phyloP scores from a whole-genome alignment of 2,797 vertebrate genomes.

The Danio jaintianensis region DNA sequence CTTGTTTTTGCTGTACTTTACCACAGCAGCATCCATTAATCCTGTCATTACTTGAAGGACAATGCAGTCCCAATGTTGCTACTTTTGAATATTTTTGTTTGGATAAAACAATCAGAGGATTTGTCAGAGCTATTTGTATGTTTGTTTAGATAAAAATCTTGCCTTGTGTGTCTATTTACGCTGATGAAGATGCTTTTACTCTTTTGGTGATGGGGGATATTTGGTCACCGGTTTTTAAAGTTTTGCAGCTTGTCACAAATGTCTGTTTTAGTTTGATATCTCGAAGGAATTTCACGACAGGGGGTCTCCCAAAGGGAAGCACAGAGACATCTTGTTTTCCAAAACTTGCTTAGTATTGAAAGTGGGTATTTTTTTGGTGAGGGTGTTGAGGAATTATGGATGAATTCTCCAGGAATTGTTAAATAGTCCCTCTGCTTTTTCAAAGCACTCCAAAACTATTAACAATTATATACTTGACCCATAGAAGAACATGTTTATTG shows the following conservation, averaged over 20 bases:
- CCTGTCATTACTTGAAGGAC: constrained; percentile 31
- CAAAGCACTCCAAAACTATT: constrained; percentile 41
- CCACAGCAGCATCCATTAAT: constrained; percentile 9
- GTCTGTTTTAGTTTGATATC: constrained; percentile 53
- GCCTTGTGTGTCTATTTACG: constrained; percentile 49
- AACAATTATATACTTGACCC: constrained; percentile 40
- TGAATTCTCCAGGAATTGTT: constrained; percentile 42
- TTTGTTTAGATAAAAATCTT: constrained; percentile 20
- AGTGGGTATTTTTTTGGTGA: constrained; percentile 14
- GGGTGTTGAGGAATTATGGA: constrained; percentile 11
- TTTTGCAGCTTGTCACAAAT: constrained; percentile 42
- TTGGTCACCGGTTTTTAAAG: constrained; percentile 51
- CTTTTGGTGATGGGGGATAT: constrained; percentile 35
- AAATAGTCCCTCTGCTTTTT: constrained; percentile 31
- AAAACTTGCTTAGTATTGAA: constrained; percentile 48
- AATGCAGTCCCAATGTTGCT: neutral
- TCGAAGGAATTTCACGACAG: constrained; percentile 41
- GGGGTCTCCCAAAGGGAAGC: constrained; percentile 47
- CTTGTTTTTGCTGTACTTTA: neutral
- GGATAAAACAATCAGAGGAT: constrained; percentile 20
- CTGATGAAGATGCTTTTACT: constrained; percentile 36
- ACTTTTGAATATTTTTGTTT: constrained; percentile 27
- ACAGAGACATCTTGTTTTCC: constrained; percentile 32
- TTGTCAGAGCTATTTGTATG: constrained; percentile 14
- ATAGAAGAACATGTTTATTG: neutral